These are phyloP conservation scores for Siniperca knerii DNA, from an alignment of 2,113 vertebrate genomes.

Conservation along the genomic window DNA sequence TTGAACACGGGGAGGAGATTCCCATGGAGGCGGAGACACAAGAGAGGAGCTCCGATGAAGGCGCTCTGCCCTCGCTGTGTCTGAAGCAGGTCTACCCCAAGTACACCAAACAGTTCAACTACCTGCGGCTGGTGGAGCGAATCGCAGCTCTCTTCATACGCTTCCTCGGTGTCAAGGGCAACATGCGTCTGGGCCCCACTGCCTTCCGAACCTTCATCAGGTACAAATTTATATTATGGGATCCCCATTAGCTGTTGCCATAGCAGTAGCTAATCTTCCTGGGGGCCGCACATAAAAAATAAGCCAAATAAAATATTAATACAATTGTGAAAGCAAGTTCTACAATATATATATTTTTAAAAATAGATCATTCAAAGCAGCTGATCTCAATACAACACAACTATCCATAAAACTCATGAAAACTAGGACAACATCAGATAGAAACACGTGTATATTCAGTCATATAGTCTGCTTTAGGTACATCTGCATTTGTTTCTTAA, in stretches of 20 bases:
- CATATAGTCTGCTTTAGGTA: no score
- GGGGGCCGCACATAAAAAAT: background rate
- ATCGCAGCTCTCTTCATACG: conserved; percentile 92
- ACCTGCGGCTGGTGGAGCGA: conserved; percentile 91
- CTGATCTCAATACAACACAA: no score
- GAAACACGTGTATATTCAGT: background rate
- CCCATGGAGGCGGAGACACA: conserved; percentile 42
- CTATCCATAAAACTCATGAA: background rate
- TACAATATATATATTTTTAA: no score
- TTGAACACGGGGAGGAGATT: conserved; percentile 60
- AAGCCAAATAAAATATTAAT: background rate
- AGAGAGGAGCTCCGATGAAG: conserved; percentile 58
- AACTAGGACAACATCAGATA: background rate
- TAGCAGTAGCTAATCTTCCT: background rate
- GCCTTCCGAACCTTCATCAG: conserved; percentile 96
- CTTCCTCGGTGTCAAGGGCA: conserved; percentile 95
- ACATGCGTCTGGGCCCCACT: conserved; percentile 92
- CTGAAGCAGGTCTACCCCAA: conserved; percentile 98
- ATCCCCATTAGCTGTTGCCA: background rate
- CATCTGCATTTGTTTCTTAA: background rate
- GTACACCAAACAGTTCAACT: conserved; percentile 92
- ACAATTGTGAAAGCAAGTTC: background rate
- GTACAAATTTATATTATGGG: conserved; percentile 64
- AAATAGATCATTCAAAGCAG: no score
- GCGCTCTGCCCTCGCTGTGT: conserved; percentile 87